A percentile compares a stretch with the other conserved stretches of the same genome.
These are phyloP conservation scores for Drosophila lowei DNA, from an alignment of 1,140 invertebrate species.

Conservation along the genomic window DNA sequence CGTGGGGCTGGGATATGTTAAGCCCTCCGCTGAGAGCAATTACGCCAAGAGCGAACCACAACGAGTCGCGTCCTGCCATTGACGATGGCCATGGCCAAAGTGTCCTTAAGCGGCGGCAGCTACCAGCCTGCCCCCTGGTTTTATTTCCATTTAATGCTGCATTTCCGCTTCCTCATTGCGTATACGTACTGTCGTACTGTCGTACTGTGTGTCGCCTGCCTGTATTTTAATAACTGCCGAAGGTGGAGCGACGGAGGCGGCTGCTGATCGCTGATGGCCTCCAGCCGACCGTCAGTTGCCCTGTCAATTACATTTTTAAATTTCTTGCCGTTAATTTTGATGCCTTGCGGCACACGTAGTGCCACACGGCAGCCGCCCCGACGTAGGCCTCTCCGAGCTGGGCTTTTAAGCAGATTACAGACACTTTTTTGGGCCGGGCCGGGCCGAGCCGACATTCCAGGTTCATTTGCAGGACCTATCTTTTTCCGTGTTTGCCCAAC, in stretches of 20 bases:
- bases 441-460: too few relatives aligned
- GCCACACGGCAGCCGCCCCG: constrained; percentile 3
- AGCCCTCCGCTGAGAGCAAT: constrained; percentile 73
- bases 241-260: constrained; percentile 3
- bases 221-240: constrained; percentile 75
- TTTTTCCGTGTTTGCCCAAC: constrained; percentile 13
- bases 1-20: constrained; percentile 33
- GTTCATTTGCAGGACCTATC: constrained; percentile 62
- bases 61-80: constrained; percentile 18
- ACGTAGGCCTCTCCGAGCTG: constrained; percentile 15
- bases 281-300: constrained; percentile 52
- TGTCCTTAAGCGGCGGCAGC: constrained; percentile 46
- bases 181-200: constrained; percentile 59
- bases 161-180: constrained; percentile 69
- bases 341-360: constrained; percentile 31
- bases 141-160: constrained; percentile 78
- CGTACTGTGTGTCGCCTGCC: neutral
- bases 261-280: constrained; percentile 36
- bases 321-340: constrained; percentile 77
- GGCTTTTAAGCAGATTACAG: constrained; percentile 76
- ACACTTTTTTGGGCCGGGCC: constrained; percentile 44
- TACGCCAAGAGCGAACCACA: constrained; percentile 54
- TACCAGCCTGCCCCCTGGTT: constrained; percentile 31
- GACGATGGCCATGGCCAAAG: constrained; percentile 31
- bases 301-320: constrained; percentile 81